A percentile compares a stretch with the other conserved stretches of the same genome.
Evolutionary conservation across 2,888 invertebrate genomes (phyloP).

Genomic region (Melanchra persicariae): DNA sequence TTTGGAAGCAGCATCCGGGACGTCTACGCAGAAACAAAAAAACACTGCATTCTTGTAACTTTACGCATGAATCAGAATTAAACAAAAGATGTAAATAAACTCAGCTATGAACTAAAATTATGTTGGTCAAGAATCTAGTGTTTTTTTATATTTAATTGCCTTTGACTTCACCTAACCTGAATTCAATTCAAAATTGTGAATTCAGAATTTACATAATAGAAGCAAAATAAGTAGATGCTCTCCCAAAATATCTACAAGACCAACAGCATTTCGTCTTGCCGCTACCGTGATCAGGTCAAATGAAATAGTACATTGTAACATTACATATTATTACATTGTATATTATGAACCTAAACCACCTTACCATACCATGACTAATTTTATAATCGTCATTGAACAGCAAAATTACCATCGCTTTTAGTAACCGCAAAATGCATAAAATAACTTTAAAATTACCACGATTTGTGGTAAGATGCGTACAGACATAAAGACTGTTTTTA

Average conservation of each 20-base stretch:
- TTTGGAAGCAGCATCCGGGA: slow-evolving; percentile 39
- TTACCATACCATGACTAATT: slow-evolving; percentile 10
- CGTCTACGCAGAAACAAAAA: slow-evolving; percentile 3
- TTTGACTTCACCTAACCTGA: neutral
- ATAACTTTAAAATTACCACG: slow-evolving; percentile 26
- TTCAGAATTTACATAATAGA: too few relatives aligned
- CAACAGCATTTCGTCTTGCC: neutral
- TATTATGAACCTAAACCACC: neutral
- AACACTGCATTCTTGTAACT: slow-evolving; percentile 15
- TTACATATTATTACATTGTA: too few relatives aligned
- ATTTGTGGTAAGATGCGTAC: slow-evolving; percentile 16
- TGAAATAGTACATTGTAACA: neutral
- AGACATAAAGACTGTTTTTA: neutral
- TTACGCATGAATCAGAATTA: slow-evolving; percentile 23
- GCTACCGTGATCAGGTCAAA: neutral
- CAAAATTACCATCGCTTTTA: slow-evolving; percentile 2
- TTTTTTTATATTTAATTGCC: too few relatives aligned
- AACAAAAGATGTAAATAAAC: neutral
- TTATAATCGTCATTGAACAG: neutral
- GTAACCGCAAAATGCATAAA: slow-evolving; percentile 28
- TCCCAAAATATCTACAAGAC: neutral
- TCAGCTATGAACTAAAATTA: neutral
- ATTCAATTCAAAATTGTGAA: neutral
- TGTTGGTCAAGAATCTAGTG: neutral
- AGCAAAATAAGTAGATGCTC: neutral